Base-by-base conservation (phyloP, 2,888 invertebrate genomes). In the Ennomos fuscantarius region DNA sequence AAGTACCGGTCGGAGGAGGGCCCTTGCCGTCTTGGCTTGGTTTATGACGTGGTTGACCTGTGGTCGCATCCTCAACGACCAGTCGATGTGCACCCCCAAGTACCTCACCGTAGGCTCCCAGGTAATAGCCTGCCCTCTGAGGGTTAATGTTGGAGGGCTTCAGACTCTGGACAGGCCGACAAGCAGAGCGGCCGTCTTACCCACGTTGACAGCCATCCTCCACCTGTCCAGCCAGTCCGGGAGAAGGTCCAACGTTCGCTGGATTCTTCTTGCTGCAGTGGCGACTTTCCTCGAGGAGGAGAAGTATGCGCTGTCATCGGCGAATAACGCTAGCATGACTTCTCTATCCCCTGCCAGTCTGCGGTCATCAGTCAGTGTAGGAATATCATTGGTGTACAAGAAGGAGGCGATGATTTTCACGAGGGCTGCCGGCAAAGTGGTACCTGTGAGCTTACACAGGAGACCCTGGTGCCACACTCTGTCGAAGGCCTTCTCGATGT, bases 311-410 rank as follows among this genome's bases (percentile, higher is more conserved):
- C 49, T 53, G 6, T 60, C 55, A 15, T 53, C 48, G 2, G 24
- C 24, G 6, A 24, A 24, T 6, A 24, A 5, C 6, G 24, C 24
- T 6, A 24, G 5, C 24, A 6, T 24, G 6, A 24, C 24, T 2
- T 6, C 24, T 6, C 24, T 24, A 3, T 24, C 24, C 5, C 44
- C 51, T 13, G 32, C 43, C 0, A 41, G 32, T 24, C 24, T 1
- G 1, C 6, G n/a, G 1, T 41, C 49, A 12, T 46, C 53, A 10
- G 5, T 33, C 2, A 54, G 36, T 8, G 41, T 31, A 0, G 68
- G 68, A 36, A 70, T 64, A 51, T 70, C 69, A 15, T 69, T 54
- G 0, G 69, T 67, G 63, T 62, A 70, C n/a, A n/a, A n/a, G n/a
- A n/a, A n/a, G n/a, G 0, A 8, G 8, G 0, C 63, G 60, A 46